Percentiles rank a stretch among this genome's conserved stretches.
Conservation (phyloP, 2,797 vertebrate genomes). For the Betta splendens region DNA sequence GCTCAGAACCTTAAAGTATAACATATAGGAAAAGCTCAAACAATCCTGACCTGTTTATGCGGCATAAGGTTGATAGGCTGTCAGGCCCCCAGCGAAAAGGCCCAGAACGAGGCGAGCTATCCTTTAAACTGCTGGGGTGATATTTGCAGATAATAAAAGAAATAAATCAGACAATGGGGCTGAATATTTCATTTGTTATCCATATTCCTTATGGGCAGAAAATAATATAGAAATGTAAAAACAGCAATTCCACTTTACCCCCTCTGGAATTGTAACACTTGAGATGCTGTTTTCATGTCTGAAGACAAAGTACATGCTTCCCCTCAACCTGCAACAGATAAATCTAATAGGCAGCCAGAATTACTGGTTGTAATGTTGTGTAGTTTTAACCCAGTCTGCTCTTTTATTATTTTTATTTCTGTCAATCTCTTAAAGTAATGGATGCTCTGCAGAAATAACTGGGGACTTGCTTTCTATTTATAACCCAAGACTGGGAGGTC, state of each 20-base stretch:
- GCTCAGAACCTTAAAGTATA: conserved; percentile 83
- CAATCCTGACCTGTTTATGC: conserved; percentile 86
- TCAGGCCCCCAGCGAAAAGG: conserved; percentile 83
- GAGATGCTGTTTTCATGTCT: conserved; percentile 83
- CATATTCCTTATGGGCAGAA: conserved; percentile 91
- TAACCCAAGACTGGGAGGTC: too few species aligned
- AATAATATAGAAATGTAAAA: conserved; percentile 88
- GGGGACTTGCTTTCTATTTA: conserved; percentile 54
- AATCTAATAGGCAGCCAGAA: conserved; percentile 83
- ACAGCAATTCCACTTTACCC: conserved; percentile 83
- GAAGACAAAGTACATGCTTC: conserved; percentile 81
- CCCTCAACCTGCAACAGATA: conserved; percentile 77
- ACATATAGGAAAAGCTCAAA: conserved; percentile 79
- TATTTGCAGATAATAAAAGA: conserved; percentile 88
- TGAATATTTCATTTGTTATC: conserved; percentile 94
- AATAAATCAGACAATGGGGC: conserved; percentile 92
- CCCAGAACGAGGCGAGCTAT: conserved; percentile 81
- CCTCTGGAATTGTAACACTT: conserved; percentile 84
- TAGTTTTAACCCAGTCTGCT: conserved; percentile 77
- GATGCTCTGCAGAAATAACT: conserved; percentile 54
- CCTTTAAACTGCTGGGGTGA: conserved; percentile 86
- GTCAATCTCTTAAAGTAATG: conserved; percentile 73
- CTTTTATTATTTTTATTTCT: conserved; percentile 69
- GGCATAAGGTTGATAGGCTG: conserved; percentile 83
- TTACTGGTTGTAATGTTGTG: conserved; percentile 84